A percentile compares a stretch with the other conserved stretches of the same genome.
phyloP scores from a whole-genome alignment of 2,888 invertebrate species.

The Onchidella celtica region DNA sequence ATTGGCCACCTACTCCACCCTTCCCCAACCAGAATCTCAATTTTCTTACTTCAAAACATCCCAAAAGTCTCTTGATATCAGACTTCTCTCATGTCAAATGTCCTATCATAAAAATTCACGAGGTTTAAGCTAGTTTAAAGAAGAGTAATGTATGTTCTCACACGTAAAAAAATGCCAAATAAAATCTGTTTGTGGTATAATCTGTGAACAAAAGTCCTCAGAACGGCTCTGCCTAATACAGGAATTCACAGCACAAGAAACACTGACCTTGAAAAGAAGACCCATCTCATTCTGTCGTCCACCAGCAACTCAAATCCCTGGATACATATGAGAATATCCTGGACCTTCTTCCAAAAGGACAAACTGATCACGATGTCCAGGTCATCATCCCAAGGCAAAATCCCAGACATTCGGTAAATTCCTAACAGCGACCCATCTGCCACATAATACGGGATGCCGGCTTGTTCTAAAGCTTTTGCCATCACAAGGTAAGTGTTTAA shows the following conservation, averaged over 20 bases:
- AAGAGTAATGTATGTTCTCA: no score
- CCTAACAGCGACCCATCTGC: background rate
- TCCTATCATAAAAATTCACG: no score
- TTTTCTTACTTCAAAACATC: no score
- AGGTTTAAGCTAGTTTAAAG: no score
- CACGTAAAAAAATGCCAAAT: no score
- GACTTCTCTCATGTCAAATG: no score
- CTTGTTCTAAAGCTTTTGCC: background rate
- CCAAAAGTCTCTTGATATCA: no score
- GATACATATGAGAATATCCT: background rate
- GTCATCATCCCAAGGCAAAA: slow-evolving; percentile 28
- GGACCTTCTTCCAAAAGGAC: background rate
- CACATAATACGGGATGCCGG: background rate
- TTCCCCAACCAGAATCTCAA: no score
- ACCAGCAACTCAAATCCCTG: background rate
- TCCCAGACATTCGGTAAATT: background rate
- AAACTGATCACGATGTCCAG: background rate
- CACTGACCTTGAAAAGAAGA: background rate
- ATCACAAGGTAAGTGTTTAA: background rate
- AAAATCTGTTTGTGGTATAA: no score
- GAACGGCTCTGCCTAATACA: no score
- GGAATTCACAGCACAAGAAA: background rate
- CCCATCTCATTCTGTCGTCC: background rate
- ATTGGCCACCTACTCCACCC: no score
- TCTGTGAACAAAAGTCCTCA: no score